Conservation (phyloP, 2,797 vertebrate species). For the Loriculus beryllinus region DNA sequence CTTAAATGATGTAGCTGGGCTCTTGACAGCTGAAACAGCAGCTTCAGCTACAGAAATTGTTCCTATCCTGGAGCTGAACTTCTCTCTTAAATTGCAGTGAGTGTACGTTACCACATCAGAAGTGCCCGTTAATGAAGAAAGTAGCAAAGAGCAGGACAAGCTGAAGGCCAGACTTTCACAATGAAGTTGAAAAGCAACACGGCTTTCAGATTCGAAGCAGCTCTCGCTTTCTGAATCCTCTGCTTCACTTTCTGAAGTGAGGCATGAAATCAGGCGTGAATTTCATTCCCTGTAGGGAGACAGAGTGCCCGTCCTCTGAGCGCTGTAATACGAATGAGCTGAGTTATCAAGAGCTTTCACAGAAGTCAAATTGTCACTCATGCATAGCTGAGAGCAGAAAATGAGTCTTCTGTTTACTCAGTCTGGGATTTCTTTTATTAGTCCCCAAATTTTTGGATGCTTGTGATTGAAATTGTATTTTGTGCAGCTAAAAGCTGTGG, state of each 20-base stretch:
- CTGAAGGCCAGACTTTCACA: constrained; percentile 13
- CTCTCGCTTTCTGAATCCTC: background rate
- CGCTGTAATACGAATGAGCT: background rate
- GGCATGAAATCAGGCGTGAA: constrained; percentile 8
- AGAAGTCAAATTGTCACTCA: background rate
- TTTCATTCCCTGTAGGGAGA: constrained; percentile 13
- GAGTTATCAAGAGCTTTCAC: background rate
- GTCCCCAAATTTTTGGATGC: background rate
- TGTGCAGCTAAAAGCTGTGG: background rate
- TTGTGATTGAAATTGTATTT: background rate
- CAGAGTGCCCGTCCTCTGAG: background rate
- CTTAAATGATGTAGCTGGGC: background rate
- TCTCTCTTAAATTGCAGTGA: background rate
- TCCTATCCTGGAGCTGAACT: background rate
- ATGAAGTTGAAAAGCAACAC: constrained; percentile 6
- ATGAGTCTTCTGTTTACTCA: background rate
- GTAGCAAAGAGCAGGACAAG: constrained; percentile 13
- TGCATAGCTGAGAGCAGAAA: background rate
- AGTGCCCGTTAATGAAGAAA: background rate
- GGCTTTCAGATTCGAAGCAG: constrained; percentile 4
- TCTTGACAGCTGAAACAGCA: background rate
- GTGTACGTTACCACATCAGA: background rate
- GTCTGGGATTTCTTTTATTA: background rate
- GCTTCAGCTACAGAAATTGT: background rate
- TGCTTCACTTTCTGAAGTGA: constrained; percentile 22